Conservation (phyloP, 2,113 vertebrate species). For the Sander lucioperca region DNA sequence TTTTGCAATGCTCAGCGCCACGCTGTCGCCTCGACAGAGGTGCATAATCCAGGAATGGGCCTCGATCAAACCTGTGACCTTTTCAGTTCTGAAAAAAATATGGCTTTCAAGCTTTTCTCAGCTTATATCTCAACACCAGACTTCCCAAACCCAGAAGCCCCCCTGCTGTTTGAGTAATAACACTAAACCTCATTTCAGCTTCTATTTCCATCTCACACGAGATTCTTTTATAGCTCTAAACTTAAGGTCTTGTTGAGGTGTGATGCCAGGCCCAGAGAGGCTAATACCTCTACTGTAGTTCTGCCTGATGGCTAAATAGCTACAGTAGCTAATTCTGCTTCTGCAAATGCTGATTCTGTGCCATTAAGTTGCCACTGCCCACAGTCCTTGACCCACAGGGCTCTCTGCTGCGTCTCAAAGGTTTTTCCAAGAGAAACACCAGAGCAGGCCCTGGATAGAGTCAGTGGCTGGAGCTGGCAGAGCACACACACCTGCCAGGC, state of each 20-base stretch:
- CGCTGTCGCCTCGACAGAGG: slow-evolving; percentile 41
- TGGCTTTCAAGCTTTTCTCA: slow-evolving; percentile 21
- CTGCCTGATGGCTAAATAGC: slow-evolving; percentile 5
- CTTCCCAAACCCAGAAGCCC: slow-evolving; percentile 17
- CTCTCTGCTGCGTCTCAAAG: slow-evolving; percentile 26
- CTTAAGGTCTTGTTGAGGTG: slow-evolving; percentile 23
- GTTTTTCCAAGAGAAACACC: slow-evolving; percentile 66
- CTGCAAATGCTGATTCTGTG: slow-evolving; percentile 20
- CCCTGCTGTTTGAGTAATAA: slow-evolving; percentile 38
- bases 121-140: slow-evolving; percentile 22
- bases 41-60: slow-evolving; percentile 55
- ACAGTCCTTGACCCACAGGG: slow-evolving; percentile 41
- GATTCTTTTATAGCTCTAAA: slow-evolving; percentile 55
- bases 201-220: slow-evolving; percentile 57
- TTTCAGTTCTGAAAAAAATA: slow-evolving; percentile 22
- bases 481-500: slow-evolving; percentile 55
- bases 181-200: slow-evolving; percentile 31
- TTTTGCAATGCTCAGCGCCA: slow-evolving; percentile 8
- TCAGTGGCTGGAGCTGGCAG: slow-evolving; percentile 39
- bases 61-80: slow-evolving; percentile 41
- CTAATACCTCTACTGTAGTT: not conserved
- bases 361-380: slow-evolving; percentile 35
- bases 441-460: slow-evolving; percentile 33
- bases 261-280: slow-evolving; percentile 33
- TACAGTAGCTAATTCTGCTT: slow-evolving; percentile 37